Conservation (phyloP, 92 coral and sea anemone species). For the Phenganax stokvisi region DNA sequence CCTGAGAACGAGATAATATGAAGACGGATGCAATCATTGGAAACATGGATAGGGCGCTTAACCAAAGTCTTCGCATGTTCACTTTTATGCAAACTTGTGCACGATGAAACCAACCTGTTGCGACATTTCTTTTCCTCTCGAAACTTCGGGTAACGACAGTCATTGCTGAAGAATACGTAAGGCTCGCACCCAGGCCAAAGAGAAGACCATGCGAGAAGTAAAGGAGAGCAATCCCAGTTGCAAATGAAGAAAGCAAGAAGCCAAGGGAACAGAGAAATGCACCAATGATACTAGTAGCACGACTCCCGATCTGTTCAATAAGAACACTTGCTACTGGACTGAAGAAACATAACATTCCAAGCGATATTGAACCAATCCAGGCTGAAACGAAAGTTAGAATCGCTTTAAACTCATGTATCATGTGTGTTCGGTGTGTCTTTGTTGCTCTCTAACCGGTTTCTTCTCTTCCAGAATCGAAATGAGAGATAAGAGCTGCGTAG, state of each 20-base stretch:
- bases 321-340: slow-evolving; percentile 87
- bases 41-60: not conserved
- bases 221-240: slow-evolving; percentile 57
- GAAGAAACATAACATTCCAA: slow-evolving; percentile 80
- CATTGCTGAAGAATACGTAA: slow-evolving; percentile 79
- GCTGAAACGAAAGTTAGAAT: slow-evolving; percentile 48
- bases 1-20: slow-evolving; percentile 38
- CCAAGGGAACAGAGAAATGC: slow-evolving; percentile 78
- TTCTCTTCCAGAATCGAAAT: slow-evolving; percentile 32
- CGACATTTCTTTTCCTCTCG: slow-evolving; percentile 76
- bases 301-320: slow-evolving; percentile 78
- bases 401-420: not conserved
- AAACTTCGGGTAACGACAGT: slow-evolving; percentile 77
- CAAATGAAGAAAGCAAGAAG: slow-evolving; percentile 73
- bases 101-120: slow-evolving; percentile 47
- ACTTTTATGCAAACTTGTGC: not conserved
- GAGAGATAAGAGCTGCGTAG: slow-evolving; percentile 33
- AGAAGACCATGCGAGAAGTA: slow-evolving; percentile 83
- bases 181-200: slow-evolving; percentile 83
- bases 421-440: not conserved
- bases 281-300: slow-evolving; percentile 55
- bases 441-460: slow-evolving; percentile 18
- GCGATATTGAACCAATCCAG: slow-evolving; percentile 94
- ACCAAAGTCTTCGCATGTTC: not conserved
- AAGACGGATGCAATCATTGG: not conserved